These are phyloP conservation scores for Ondatra zibethicus DNA, from an alignment of 2,113 vertebrate genomes.

Conservation along the genomic window DNA sequence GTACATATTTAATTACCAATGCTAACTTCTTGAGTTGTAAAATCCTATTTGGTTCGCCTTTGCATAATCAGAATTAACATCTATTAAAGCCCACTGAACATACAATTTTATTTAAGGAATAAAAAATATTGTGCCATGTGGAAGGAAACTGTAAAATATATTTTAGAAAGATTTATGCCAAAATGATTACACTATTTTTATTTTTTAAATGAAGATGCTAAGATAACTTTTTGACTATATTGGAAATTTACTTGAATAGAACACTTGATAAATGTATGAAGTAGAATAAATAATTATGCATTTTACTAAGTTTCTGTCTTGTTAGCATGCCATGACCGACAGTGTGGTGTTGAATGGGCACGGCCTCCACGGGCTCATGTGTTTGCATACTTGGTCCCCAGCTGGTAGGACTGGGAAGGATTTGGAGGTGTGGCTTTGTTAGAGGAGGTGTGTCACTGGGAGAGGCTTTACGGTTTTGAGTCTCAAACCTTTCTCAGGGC, in stretches of 20 bases:
- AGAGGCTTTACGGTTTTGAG: background rate
- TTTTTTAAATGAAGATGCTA: background rate
- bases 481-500: background rate
- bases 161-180: constrained; percentile 43
- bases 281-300: background rate
- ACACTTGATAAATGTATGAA: background rate
- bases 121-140: constrained; percentile 18
- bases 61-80: background rate
- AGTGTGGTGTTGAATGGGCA: background rate
- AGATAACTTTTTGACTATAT: constrained; percentile 28
- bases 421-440: background rate
- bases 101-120: background rate
- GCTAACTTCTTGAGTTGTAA: background rate
- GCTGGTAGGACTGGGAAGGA: background rate
- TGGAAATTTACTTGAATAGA: constrained; percentile 29
- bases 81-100: background rate
- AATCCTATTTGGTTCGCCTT: constrained; percentile 39
- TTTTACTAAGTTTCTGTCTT: constrained; percentile 22
- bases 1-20: background rate
- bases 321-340: background rate
- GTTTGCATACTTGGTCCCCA: background rate
- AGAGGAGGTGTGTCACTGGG: background rate
- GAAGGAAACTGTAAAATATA: background rate
- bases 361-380: too few species aligned
- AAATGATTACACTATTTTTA: background rate